Evolutionary conservation across 1,140 invertebrate species (phyloP).

Genomic region (Scaptodrosophila lebanonensis): DNA sequence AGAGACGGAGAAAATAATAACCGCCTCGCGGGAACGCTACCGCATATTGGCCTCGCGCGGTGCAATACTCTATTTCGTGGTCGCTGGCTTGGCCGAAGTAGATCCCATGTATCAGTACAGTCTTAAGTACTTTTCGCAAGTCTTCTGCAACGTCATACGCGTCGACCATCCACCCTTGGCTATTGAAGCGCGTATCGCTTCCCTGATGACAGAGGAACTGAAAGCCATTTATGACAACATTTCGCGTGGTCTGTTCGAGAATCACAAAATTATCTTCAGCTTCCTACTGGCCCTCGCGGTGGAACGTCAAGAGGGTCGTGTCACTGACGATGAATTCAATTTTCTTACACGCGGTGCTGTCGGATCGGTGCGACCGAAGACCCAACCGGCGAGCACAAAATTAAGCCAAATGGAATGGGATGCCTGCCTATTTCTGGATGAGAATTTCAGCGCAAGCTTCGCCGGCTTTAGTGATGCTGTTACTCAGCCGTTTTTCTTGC

Average conservation of each 20-base stretch:
- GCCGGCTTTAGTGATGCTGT: conserved; percentile 78
- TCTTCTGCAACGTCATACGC: conserved; percentile 87
- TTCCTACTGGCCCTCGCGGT: conserved; percentile 89
- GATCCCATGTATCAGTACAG: conserved; percentile 98
- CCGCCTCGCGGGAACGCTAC: conserved; percentile 89
- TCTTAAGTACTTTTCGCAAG: conserved; percentile 90
- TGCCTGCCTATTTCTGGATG: conserved; percentile 79
- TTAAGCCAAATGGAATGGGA: conserved; percentile 80
- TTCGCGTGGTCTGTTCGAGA: conserved; percentile 92
- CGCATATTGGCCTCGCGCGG: conserved; percentile 89
- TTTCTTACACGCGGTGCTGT: conserved; percentile 52
- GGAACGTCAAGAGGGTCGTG: conserved; percentile 79
- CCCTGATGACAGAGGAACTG: conserved; percentile 86
- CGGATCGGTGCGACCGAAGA: conserved; percentile 70
- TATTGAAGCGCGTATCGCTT: conserved; percentile 81
- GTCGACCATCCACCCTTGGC: conserved; percentile 79
- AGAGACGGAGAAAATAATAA: conserved; percentile 88
- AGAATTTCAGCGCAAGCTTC: conserved; percentile 79
- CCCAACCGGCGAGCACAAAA: conserved; percentile 24
- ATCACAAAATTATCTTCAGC: conserved; percentile 93
- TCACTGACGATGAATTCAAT: conserved; percentile 46
- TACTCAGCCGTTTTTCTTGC: conserved; percentile 79
- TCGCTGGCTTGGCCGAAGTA: conserved; percentile 90
- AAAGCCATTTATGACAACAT: conserved; percentile 90
- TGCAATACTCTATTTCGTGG: conserved; percentile 93